Evolutionary conservation across 2,113 vertebrate genomes (phyloP).

Genomic region (Cryptotis parvus): DNA sequence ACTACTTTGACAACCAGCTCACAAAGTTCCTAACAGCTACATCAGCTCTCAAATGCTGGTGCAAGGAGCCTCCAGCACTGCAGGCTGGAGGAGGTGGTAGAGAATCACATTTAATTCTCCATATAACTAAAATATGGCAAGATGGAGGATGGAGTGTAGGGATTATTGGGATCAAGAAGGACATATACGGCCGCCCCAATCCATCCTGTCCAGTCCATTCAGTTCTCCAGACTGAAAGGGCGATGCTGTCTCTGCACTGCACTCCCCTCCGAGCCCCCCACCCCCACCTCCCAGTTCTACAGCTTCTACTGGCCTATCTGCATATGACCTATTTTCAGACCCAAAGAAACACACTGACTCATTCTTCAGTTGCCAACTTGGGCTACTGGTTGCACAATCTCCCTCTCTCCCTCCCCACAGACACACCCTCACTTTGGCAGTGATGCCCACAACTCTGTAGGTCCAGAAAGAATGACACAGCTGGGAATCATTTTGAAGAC

Average conservation of each 20-base stretch:
- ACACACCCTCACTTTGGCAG: constrained; percentile 61
- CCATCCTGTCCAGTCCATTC: too few species aligned
- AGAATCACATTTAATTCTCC: background rate
- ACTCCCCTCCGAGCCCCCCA: too few species aligned
- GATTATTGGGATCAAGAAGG: background rate
- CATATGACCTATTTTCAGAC: constrained; percentile 71
- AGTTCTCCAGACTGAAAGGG: too few species aligned
- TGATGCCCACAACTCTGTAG: constrained; percentile 57
- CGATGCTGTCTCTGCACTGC: too few species aligned
- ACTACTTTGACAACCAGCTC: constrained; percentile 17
- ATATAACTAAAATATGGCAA: background rate
- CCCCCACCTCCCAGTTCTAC: too few species aligned
- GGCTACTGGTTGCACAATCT: constrained; percentile 7
- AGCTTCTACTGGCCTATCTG: background rate
- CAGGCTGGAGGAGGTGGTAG: background rate
- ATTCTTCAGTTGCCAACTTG: constrained; percentile 58
- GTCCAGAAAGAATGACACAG: constrained; percentile 69
- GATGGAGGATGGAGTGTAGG: background rate
- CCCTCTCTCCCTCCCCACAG: background rate
- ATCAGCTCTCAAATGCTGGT: background rate
- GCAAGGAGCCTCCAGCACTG: background rate
- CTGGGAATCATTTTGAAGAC: constrained; percentile 77
- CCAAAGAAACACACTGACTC: constrained; percentile 13
- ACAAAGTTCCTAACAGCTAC: constrained; percentile 16
- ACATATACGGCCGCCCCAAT: too few species aligned